Evolutionary conservation across 1,140 invertebrate genomes (phyloP).

Genomic region (Sarcophaga bullata): DNA sequence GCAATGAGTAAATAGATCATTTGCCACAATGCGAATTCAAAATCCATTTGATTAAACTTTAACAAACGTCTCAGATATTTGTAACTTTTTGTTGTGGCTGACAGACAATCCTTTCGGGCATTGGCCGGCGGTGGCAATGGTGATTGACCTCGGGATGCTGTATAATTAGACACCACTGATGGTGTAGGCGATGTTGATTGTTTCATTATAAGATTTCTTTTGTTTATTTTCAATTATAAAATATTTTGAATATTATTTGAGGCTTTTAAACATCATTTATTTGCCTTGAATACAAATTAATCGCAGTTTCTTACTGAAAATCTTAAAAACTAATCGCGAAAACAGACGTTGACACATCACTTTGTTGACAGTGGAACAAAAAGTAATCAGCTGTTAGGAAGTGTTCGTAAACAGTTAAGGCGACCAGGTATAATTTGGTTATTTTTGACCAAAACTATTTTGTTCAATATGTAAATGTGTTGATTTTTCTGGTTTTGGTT

Average conservation of each 20-base stretch:
- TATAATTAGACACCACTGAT: slow-evolving; percentile 56
- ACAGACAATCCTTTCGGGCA: slow-evolving; percentile 77
- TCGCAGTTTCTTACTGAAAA: slow-evolving; percentile 4
- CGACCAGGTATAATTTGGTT: neutral
- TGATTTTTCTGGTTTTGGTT: too few relatives aligned
- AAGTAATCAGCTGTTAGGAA: slow-evolving; percentile 7
- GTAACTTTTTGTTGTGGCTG: slow-evolving; percentile 90
- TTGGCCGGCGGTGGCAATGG: slow-evolving; percentile 71
- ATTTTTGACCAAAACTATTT: too few relatives aligned
- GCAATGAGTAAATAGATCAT: slow-evolving; percentile 96
- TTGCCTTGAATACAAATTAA: neutral
- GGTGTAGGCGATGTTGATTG: slow-evolving; percentile 74
- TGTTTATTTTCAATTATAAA: neutral
- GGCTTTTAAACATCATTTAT: neutral
- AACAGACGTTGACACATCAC: slow-evolving; percentile 25
- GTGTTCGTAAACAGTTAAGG: neutral
- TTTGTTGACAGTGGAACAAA: neutral
- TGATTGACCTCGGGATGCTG: slow-evolving; percentile 68
- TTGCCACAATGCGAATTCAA: slow-evolving; percentile 99
- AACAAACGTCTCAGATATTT: slow-evolving; percentile 92
- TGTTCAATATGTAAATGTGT: too few relatives aligned
- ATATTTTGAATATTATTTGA: neutral
- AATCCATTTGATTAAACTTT: slow-evolving; percentile 99
- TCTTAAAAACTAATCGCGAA: neutral
- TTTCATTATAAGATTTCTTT: slow-evolving; percentile 69